Evolutionary conservation across 2,113 vertebrate species (phyloP), one percentile per base, ranked within the genome.

Genomic region (Prinia subflava): DNA sequence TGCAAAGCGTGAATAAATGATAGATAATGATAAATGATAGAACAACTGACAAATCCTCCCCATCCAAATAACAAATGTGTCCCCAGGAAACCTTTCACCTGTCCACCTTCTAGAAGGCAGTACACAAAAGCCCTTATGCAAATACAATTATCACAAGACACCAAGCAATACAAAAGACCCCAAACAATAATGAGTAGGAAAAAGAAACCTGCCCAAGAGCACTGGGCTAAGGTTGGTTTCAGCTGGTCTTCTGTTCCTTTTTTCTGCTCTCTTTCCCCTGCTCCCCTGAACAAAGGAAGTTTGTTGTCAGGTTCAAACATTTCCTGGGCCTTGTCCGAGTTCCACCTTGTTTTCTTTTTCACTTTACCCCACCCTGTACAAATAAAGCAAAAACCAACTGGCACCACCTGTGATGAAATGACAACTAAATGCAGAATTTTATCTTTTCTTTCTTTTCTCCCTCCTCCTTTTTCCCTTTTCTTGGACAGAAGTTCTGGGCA

Each of bases 361-460:
- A 95, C 94, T 91, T 96, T 95, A 97, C 98, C 97, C 98, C 98
- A 97, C 98, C 98, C 97, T 98, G 96, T 97, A 98, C 98, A 98
- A 98, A 98, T 97, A 98, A 97, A 97, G 96, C 89, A 69, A 97
- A 97, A 95, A 47, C 78, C 92, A 97, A 94, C 97, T 97, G 97
- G 97, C 97, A 97, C 96, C 39, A 97, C 94, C 97, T 97, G 96
- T 94, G 94, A 95, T 97, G 95, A 97, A 98, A 98, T 97, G 97
- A 97, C 93, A 97, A 95, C 97, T 89, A 97, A 97, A 98, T 96
- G 97, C 90, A 97, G 93, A 98, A 98, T 97, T 98, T 97, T 97
- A 96, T 97, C 95, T 95, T 97, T 96, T 97, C 95, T 95, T 95
- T 95, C 94, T 95, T 96, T 97, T 97, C 96, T 90, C 60, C 67